phyloP scores from a whole-genome alignment of 2,113 vertebrate genomes.

The Sturnira hondurensis region DNA sequence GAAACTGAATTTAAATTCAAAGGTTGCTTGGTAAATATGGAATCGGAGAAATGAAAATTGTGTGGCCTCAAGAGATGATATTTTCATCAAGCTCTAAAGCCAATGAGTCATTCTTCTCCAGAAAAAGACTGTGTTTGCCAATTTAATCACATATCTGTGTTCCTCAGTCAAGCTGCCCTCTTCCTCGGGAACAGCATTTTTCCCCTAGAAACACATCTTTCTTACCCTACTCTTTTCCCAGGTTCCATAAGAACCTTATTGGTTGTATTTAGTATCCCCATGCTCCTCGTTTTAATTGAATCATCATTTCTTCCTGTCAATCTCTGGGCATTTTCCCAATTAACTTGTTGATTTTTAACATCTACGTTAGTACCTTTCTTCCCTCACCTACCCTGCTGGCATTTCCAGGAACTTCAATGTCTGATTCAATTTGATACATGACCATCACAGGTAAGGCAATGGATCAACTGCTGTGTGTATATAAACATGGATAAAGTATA shows the following conservation, averaged over 20 bases:
- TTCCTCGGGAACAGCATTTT: background rate
- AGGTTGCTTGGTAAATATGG: slow-evolving; percentile 49
- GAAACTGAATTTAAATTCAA: slow-evolving; percentile 51
- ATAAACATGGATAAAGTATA: background rate
- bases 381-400: background rate
- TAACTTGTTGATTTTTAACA: background rate
- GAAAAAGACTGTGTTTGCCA: slow-evolving; percentile 2
- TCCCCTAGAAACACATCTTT: background rate
- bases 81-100: slow-evolving; percentile 6
- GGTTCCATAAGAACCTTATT: background rate
- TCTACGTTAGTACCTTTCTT: background rate
- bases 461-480: background rate
- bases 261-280: background rate
- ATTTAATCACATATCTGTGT: slow-evolving; percentile 1
- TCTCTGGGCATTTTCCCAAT: background rate
- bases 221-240: background rate
- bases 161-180: background rate
- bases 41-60: slow-evolving; percentile 53
- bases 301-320: background rate
- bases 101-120: background rate
- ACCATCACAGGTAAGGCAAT: background rate
- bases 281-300: background rate
- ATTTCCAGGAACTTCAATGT: background rate
- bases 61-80: background rate
- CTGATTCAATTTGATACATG: background rate